Evolutionary conservation across 2,797 vertebrate genomes (phyloP).

Genomic region (Poeciliopsis paucimaculata): DNA sequence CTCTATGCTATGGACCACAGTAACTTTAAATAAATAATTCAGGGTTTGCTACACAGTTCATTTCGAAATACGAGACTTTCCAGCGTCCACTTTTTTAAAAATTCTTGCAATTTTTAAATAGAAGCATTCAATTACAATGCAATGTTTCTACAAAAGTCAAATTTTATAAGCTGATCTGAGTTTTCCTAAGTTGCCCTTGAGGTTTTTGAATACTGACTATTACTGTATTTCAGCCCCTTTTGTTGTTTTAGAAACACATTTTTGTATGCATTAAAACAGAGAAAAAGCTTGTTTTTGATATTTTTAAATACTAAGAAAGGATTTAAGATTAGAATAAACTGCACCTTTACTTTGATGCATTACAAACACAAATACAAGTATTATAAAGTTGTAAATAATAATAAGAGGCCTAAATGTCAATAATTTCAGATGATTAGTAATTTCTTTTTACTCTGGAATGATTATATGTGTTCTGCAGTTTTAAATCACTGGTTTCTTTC

Average conservation of each 20-base stretch:
- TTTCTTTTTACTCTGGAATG: not conserved
- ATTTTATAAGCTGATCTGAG: not conserved
- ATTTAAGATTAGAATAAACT: slow-evolving; percentile 1
- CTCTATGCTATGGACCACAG: not conserved
- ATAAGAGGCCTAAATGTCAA: not conserved
- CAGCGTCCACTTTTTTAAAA: not conserved
- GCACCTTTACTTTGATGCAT: not conserved
- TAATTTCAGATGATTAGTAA: not conserved
- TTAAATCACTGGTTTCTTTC: not conserved
- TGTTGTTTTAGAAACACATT: too few relatives aligned
- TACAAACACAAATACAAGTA: not conserved
- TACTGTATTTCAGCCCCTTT: too few relatives aligned
- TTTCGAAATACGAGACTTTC: not conserved
- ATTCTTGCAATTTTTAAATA: not conserved
- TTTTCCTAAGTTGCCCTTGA: not conserved
- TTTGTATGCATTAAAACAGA: too few relatives aligned
- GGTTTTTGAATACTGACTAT: not conserved
- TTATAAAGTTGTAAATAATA: not conserved
- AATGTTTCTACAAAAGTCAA: not conserved
- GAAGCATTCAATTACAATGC: not conserved
- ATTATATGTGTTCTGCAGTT: not conserved
- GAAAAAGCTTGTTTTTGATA: not conserved
- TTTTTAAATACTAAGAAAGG: not conserved
- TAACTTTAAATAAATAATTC: not conserved
- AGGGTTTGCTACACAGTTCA: not conserved